Base-by-base conservation (phyloP, 92 coral and sea anemone genomes). In the Porites cylindrica region DNA sequence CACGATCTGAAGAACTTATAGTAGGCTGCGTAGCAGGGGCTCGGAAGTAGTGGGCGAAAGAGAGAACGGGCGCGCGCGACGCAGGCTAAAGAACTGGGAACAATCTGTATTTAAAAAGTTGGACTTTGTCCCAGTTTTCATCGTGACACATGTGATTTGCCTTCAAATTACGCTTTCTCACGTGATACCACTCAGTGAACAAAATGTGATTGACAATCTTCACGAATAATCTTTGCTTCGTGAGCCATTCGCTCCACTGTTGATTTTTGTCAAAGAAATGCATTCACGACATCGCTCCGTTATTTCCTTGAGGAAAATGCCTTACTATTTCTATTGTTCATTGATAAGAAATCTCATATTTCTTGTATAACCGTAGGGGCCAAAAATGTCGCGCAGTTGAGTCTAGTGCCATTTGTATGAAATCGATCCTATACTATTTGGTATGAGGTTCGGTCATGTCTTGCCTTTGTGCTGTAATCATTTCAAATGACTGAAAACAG, bases 251-350 rank as follows among this genome's bases (percentile, higher is more conserved):
- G 17, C 85, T 53, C 54, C 26, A 51, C 51, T 23, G 32, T 20
- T 43, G 19, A 19, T 64, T 52, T 50, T 38, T 11, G 61, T 14
- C 14, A 14, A 56, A 64, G 23, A 51, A 78, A 61, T 67, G n/a
- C 53, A 16, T 14, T 81, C 68, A 81, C 65, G 32, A 7, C 85
- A 81, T 81, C 85, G 56, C 67, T 76, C 85, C 76, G 51, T 24
- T 38, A 10, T n/a, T 1, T 14, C 61, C 11, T 56, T 5, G 17
- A 17, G 10, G 51, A 20, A 81, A 69, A 8, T 7, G 74, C 51
- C 14, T 79, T 53, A 29, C 32, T 29, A 29, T 29, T 29, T 29
- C 32, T 29, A 29, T 29, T 29, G 32, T 0, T 29, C 32, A 29
- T 29, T 29, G 32, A 29, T 29, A 29, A n/a, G n/a, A n/a, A 29